Base-by-base conservation (phyloP, 1,140 invertebrate genomes). In the Heliconius melpomene region DNA sequence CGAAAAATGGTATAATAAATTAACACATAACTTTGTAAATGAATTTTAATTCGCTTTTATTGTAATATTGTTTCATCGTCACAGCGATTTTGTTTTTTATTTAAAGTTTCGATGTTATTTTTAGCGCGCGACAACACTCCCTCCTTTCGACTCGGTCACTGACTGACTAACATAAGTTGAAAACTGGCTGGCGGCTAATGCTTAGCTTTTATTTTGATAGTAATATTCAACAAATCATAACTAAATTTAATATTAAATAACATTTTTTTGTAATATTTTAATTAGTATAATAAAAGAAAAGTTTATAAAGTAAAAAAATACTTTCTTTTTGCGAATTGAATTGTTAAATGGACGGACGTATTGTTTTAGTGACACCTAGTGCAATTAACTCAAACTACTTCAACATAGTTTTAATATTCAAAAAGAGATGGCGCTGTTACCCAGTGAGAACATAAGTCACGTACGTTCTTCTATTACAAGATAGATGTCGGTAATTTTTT, bases 61-160 rank as follows among this genome's bases (percentile, higher is more conserved):
- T 79, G 32, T 16, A 84, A 79, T 83, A 57, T 78, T 79, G 77
- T 81, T 86, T 84, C 83, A 85, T 83, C 86, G 75, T 86, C 79
- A 85, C 83, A 87, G 83, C 84, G 78, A 85, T 84, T 73, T 79
- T 84, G 82, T 76, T 85, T 83, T 84, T 82, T 79, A 79, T 81
- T 82, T 71, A 77, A 83, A 73, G 60, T 83, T 84, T 80, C 78
- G 82, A 74, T 83, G 79, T 72, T 88, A 89, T 86, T 86, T 86
- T 87, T 88, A 90, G 86, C 85, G 80, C 78, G 66, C 75, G 80
- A 70, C 74, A 77, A 76, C 79, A 80, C 71, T 83, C 77, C 81
- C 77, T 71, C 73, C 83, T 78, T 83, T 79, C 71, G 78, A 74
- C 78, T 77, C 85, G 83, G 82, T 83, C 85, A 82, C 85, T 85